Evolutionary conservation across 1,140 invertebrate species (phyloP).

Genomic region (Globodera rostochiensis): DNA sequence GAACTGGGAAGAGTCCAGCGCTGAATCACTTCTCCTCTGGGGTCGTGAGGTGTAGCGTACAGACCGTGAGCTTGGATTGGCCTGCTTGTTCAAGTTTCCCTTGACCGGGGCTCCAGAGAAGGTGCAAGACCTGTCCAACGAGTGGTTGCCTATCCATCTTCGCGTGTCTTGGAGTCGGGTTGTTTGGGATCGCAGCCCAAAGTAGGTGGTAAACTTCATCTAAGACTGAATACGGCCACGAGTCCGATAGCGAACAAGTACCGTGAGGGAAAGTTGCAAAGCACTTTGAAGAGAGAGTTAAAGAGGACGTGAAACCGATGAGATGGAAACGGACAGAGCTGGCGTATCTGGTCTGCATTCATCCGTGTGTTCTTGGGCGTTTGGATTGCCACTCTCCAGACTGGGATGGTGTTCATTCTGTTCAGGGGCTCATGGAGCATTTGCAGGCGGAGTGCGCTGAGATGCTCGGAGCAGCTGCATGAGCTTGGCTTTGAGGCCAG

Average conservation of each 20-base stretch:
- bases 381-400: too few species aligned
- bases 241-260: too few species aligned
- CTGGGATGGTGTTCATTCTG: slow-evolving; percentile 21
- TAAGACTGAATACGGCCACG: too few species aligned
- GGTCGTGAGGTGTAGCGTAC: slow-evolving; percentile 74
- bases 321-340: too few species aligned
- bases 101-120: slow-evolving; percentile 30
- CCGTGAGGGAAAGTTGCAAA: too few species aligned
- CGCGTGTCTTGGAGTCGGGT: slow-evolving; percentile 75
- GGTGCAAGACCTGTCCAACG: slow-evolving; percentile 68
- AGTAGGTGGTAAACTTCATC: too few species aligned
- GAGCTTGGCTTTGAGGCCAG: slow-evolving; percentile 25
- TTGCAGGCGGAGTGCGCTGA: slow-evolving; percentile 37
- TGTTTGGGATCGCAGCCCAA: slow-evolving; percentile 83
- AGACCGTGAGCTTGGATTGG: slow-evolving; percentile 71
- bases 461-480: slow-evolving; percentile 13
- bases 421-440: slow-evolving; percentile 34
- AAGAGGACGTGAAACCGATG: too few species aligned
- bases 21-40: slow-evolving; percentile 68
- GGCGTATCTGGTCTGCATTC: too few species aligned
- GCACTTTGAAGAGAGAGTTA: too few species aligned
- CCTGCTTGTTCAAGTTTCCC: slow-evolving; percentile 52
- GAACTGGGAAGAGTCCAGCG: slow-evolving; percentile 79
- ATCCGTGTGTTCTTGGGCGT: too few species aligned
- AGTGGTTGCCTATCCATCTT: slow-evolving; percentile 14